Conservation (phyloP, 2,888 invertebrate species). For the Napeogenes inachia region DNA sequence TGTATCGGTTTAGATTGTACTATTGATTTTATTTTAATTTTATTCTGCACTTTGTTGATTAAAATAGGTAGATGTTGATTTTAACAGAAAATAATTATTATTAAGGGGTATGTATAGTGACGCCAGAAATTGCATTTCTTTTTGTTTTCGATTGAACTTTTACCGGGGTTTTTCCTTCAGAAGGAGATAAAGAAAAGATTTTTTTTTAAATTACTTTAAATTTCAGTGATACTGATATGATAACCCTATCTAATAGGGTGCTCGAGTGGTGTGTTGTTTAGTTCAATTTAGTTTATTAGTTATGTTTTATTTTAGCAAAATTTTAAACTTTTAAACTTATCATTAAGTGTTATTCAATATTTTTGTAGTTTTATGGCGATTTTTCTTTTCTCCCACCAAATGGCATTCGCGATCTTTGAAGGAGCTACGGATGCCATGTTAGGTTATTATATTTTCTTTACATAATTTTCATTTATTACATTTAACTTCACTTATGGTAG, state of each 20-base stretch:
- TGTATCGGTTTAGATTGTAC: conserved; percentile 71
- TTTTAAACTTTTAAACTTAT: conserved; percentile 60
- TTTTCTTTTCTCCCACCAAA: conserved; percentile 75
- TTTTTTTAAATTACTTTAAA: conserved; percentile 58
- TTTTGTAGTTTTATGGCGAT: conserved; percentile 70
- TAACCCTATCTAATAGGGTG: conserved; percentile 68
- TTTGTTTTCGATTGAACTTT: conserved; percentile 51
- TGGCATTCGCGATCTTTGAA: conserved; percentile 53
- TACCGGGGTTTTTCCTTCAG: conserved; percentile 55
- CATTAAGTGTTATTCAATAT: conserved; percentile 76
- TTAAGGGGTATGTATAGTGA: conserved; percentile 56
- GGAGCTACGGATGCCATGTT: conserved; percentile 58
- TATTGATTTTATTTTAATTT: conserved; percentile 76
- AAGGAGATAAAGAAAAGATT: conserved; percentile 51
- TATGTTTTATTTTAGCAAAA: conserved; percentile 78
- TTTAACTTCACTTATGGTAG: conserved; percentile 57
- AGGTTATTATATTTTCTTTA: conserved; percentile 52
- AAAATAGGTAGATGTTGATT: conserved; percentile 61
- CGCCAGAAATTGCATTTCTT: conserved; percentile 74
- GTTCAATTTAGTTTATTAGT: conserved; percentile 78
- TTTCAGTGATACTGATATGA: conserved; percentile 69
- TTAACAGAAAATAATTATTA: conserved; percentile 60
- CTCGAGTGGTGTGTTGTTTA: conserved; percentile 73
- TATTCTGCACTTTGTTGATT: conserved; percentile 74
- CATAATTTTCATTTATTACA: conserved; percentile 54